Percentiles rank a stretch among this genome's conserved stretches.
Evolutionary conservation across 2,797 vertebrate genomes (phyloP).

Genomic region (Pseudochirops corinnae): DNA sequence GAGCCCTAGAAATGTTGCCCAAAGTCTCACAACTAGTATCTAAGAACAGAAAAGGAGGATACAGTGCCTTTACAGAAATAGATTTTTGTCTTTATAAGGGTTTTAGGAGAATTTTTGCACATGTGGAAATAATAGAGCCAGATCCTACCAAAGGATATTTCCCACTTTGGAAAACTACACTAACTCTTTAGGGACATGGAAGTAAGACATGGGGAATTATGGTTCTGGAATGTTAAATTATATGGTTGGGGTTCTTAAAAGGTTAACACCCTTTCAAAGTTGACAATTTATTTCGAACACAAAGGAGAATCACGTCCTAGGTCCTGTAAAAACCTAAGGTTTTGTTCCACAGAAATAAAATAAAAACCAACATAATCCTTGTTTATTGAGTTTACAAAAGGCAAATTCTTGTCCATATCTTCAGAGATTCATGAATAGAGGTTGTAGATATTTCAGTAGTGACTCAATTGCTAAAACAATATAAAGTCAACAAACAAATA

Average conservation of each 20-base stretch:
- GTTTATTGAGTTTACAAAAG: background rate
- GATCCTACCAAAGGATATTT: background rate
- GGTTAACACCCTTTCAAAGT: too few relatives aligned
- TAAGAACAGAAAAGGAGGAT: background rate
- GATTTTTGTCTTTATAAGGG: background rate
- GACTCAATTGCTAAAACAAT: background rate
- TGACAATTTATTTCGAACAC: background rate
- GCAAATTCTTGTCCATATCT: background rate
- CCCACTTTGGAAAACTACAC: background rate
- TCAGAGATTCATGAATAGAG: rapidly evolving
- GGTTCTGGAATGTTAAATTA: background rate
- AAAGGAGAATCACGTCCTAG: background rate
- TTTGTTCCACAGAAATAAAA: background rate
- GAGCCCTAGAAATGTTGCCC: background rate
- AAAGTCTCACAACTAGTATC: background rate
- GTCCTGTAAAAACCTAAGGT: background rate
- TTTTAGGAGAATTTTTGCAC: background rate
- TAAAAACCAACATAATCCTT: too few relatives aligned
- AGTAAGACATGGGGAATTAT: background rate
- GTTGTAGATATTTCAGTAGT: background rate
- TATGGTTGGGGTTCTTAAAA: background rate
- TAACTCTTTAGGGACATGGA: background rate
- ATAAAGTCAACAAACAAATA: background rate
- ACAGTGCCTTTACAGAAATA: background rate
- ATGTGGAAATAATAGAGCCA: constrained; percentile 10